phyloP scores from a whole-genome alignment of 35 echinoderm and acorn worm genomes.

The Anneissia japonica region DNA sequence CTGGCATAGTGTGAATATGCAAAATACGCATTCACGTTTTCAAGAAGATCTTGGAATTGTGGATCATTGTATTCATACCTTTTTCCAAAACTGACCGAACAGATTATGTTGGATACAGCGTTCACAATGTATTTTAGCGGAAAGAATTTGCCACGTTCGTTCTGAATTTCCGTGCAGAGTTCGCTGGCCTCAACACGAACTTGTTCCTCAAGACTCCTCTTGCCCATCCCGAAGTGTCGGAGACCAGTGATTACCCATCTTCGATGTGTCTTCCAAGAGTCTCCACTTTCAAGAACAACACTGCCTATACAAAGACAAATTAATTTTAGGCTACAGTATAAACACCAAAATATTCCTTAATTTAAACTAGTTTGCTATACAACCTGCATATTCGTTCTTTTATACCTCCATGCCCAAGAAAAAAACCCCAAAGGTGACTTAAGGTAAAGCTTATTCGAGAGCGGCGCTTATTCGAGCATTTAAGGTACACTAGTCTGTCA shows the following conservation, averaged over 20 bases:
- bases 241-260: conserved; percentile 41
- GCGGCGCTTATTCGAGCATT: too few relatives aligned
- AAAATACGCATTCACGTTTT: neutral
- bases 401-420: too few relatives aligned
- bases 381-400: too few relatives aligned
- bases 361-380: too few relatives aligned
- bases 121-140: conserved; percentile 16
- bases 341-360: too few relatives aligned
- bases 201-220: conserved; percentile 38
- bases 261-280: conserved; percentile 62
- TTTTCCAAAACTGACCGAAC: conserved; percentile 49
- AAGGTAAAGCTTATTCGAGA: too few relatives aligned
- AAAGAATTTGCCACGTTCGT: conserved; percentile 27
- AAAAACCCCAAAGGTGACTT: too few relatives aligned
- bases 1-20: neutral
- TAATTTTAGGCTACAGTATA: too few relatives aligned
- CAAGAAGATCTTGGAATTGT: conserved; percentile 48
- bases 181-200: conserved; percentile 31
- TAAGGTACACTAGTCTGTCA: too few relatives aligned
- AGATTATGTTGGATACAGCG: conserved; percentile 63
- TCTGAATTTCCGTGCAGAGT: conserved; percentile 9
- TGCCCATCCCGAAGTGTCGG: conserved; percentile 56
- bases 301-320: neutral
- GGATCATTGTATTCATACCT: conserved; percentile 47
- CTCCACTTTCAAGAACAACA: conserved; percentile 7